phyloP scores from a whole-genome alignment of 2,797 vertebrate species.

The Thaleichthys pacificus region DNA sequence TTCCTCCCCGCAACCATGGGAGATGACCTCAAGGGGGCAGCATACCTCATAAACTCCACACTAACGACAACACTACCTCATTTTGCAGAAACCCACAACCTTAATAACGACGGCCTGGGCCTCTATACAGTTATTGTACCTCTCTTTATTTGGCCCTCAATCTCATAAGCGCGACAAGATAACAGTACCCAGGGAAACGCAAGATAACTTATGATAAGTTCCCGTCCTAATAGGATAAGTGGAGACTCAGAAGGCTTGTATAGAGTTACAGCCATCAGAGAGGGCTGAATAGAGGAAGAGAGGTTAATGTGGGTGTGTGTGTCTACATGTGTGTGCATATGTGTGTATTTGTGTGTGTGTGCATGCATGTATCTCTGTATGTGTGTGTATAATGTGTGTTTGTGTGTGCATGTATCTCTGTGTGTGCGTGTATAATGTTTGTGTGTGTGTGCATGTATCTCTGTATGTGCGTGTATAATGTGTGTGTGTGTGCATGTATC shows the following conservation, averaged over 20 bases:
- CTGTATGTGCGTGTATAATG: too few species aligned
- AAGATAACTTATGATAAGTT: slow-evolving; percentile 64
- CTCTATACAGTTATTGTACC: slow-evolving; percentile 34
- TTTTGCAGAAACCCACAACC: slow-evolving; percentile 28
- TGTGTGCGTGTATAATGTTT: too few species aligned
- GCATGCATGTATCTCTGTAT: not conserved
- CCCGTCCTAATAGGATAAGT: slow-evolving; percentile 9
- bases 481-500: too few species aligned
- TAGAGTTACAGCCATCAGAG: slow-evolving; percentile 74
- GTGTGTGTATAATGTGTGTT: too few species aligned
- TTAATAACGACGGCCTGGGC: slow-evolving; percentile 44
- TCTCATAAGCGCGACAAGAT: slow-evolving; percentile 26
- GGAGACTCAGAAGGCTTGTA: slow-evolving; percentile 60
- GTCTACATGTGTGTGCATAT: not conserved
- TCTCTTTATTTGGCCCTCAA: slow-evolving; percentile 49
- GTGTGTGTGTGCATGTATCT: too few species aligned
- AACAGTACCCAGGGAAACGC: slow-evolving; percentile 35
- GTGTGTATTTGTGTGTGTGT: not conserved
- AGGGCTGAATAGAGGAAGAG: slow-evolving; percentile 65
- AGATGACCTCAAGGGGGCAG: slow-evolving; percentile 71
- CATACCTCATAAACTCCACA: slow-evolving; percentile 53
- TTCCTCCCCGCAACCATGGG: slow-evolving; percentile 58
- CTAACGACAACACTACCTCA: slow-evolving; percentile 35
- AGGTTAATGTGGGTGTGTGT: slow-evolving; percentile 52
- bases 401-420: too few species aligned